A percentile compares a stretch with the other conserved stretches of the same genome.
Conservation (phyloP, 1,140 invertebrate species). For the Macrobrachium rosenbergii region DNA sequence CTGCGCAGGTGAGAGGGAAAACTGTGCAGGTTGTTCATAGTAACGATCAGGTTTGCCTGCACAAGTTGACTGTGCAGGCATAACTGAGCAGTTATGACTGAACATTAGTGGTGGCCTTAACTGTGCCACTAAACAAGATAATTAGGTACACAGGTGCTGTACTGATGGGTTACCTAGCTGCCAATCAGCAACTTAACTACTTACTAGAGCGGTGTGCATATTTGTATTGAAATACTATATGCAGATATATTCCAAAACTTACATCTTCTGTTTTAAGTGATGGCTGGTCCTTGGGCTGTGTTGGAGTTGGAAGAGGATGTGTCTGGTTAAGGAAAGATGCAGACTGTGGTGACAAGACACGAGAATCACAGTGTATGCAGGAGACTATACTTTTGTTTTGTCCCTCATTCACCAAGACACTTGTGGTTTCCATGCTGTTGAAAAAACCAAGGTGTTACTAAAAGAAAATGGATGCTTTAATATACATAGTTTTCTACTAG, state of each 20-base stretch:
- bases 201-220: not conserved
- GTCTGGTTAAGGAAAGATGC: constrained; percentile 33
- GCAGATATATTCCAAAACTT: constrained; percentile 12
- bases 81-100: too few relatives aligned
- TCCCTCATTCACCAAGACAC: constrained; percentile 37
- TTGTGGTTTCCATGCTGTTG: constrained; percentile 40
- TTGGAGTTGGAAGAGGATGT: constrained; percentile 51
- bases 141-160: too few relatives aligned
- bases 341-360: constrained; percentile 44
- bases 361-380: constrained; percentile 57
- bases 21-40: too few relatives aligned
- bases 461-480: not conserved
- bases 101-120: too few relatives aligned
- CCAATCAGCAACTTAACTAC: too few relatives aligned
- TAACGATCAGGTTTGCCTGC: too few relatives aligned
- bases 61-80: too few relatives aligned
- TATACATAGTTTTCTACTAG: not conserved
- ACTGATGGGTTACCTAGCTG: too few relatives aligned
- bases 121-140: too few relatives aligned
- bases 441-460: constrained; percentile 2
- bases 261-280: constrained; percentile 58
- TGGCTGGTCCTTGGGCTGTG: constrained; percentile 54
- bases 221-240: not conserved
- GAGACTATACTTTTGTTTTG: constrained; percentile 46
- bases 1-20: too few relatives aligned